phyloP scores from a whole-genome alignment of 2,888 invertebrate species.

The Ormia ochracea region DNA sequence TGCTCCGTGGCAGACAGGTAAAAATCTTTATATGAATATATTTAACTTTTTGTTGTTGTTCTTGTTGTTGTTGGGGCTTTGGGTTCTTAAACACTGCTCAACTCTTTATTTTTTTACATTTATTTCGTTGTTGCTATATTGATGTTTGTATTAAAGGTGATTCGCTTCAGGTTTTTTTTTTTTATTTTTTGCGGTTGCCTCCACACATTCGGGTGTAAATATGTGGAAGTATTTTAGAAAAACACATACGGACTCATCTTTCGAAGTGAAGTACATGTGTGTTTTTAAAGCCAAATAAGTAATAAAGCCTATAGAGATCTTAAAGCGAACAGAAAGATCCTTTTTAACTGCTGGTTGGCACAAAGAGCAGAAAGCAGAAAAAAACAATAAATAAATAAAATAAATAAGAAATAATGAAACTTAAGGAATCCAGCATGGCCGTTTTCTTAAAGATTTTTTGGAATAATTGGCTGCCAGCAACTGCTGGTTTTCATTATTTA shows the following conservation, averaged over 20 bases:
- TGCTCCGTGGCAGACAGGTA: constrained; percentile 30
- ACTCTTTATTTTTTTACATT: neutral
- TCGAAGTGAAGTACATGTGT: no score
- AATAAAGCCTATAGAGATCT: constrained; percentile 18
- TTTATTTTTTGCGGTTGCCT: no score
- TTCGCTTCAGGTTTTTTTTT: constrained; percentile 24
- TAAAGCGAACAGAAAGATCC: constrained; percentile 13
- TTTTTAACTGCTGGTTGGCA: neutral
- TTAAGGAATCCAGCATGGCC: constrained; percentile 75
- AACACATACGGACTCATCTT: no score
- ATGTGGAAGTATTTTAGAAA: neutral
- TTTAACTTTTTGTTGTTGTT: constrained; percentile 1
- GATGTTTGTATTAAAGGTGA: constrained; percentile 55
- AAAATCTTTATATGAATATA: constrained; percentile 37
- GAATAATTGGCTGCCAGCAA: constrained; percentile 35
- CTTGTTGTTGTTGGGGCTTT: neutral
- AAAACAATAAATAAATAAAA: neutral
- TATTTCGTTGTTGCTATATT: constrained; percentile 15
- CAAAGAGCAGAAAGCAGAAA: neutral
- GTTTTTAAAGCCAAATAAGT: neutral
- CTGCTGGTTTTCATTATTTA: constrained; percentile 17
- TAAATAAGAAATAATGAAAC: constrained; percentile 51
- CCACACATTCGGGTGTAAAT: constrained; percentile 54
- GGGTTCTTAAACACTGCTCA: constrained; percentile 23
- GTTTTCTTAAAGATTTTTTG: constrained; percentile 63